Evolutionary conservation across 2,113 vertebrate genomes (phyloP).

Genomic region (Coptodon rendalli): DNA sequence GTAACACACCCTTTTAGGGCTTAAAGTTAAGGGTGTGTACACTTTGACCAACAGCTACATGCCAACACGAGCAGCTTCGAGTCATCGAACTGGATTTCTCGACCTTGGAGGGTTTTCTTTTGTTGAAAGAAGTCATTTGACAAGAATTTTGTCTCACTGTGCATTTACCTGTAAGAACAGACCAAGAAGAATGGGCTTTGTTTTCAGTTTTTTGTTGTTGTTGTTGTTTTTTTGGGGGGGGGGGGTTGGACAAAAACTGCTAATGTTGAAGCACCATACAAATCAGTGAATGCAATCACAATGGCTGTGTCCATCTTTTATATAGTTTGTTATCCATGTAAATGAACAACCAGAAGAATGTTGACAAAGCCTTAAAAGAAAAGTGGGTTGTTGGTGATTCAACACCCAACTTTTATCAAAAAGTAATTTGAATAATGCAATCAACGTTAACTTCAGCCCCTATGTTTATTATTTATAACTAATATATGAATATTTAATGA

Average conservation of each 20-base stretch:
- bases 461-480: neutral
- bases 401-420: neutral
- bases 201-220: neutral
- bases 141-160: neutral
- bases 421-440: neutral
- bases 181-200: neutral
- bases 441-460: neutral
- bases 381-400: neutral
- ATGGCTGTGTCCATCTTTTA: neutral
- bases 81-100: neutral
- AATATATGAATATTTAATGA: neutral
- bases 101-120: neutral
- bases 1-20: neutral
- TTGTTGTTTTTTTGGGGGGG: too few relatives aligned
- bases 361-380: neutral
- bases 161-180: neutral
- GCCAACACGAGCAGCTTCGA: neutral
- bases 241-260: accelerated
- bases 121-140: neutral
- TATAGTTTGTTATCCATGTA: neutral
- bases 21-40: neutral
- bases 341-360: neutral
- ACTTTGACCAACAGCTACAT: neutral
- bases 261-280: neutral
- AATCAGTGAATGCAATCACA: neutral